Percentiles rank a stretch among this genome's conserved stretches.
Conservation (phyloP, 1,140 invertebrate species). For the Drosophila truncata region DNA sequence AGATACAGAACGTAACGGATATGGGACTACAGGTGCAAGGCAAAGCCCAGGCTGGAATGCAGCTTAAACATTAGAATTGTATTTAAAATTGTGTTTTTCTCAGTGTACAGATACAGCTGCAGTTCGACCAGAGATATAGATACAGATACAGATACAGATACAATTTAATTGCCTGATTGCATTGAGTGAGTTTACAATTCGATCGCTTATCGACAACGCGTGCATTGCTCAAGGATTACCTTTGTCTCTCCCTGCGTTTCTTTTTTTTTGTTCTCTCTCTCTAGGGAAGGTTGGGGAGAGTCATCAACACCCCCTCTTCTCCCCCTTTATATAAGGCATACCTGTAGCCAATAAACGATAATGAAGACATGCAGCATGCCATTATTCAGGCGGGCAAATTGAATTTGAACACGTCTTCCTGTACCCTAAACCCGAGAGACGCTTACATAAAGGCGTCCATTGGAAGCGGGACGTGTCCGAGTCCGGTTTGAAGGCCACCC, state of each 20-base stretch:
- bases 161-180: constrained; percentile 71
- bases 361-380: constrained; percentile 50
- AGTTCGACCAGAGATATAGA: background rate
- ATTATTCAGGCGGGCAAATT: constrained; percentile 37
- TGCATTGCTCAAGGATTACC: constrained; percentile 53
- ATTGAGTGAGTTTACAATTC: constrained; percentile 60
- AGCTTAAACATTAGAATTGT: background rate
- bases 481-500: background rate
- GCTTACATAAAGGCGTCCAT: constrained; percentile 51
- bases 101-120: constrained; percentile 22
- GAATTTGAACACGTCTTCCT: constrained; percentile 80
- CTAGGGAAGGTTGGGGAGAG: background rate
- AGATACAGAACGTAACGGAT: background rate
- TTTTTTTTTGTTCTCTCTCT: background rate
- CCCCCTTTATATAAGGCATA: constrained; percentile 13
- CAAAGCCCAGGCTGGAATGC: background rate
- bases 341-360: constrained; percentile 30
- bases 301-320: background rate
- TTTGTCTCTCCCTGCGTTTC: constrained; percentile 6
- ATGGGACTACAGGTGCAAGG: background rate
- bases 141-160: constrained; percentile 41
- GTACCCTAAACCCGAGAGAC: constrained; percentile 46
- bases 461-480: constrained; percentile 46
- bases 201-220: constrained; percentile 53
- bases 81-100: background rate